Base-by-base conservation (phyloP, 2,888 invertebrate genomes). In the Elmis aenea region DNA sequence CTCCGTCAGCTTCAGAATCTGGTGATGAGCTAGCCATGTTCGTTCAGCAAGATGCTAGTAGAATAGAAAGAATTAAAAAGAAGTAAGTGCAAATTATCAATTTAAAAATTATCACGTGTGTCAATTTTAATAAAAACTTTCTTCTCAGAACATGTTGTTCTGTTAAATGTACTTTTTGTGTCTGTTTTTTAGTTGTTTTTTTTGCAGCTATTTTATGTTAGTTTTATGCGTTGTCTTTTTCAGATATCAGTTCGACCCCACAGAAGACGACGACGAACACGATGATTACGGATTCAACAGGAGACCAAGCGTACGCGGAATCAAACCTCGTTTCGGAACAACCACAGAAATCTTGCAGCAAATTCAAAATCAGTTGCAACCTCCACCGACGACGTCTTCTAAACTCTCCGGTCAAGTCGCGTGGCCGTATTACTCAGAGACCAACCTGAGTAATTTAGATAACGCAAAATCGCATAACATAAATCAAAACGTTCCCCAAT, bases 261-360 rank as follows among this genome's bases (percentile, higher is more conserved):
- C 73, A 55, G 69, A 70, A 10, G 72, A 79, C 39, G 86, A 85
- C 30, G 83, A 85, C 39, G 88, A 89, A 50, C 85, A 88, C 51
- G 89, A 90, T 52, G 90, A 91, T 59, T 90, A 91, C 54, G 91
- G 91, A 1, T 91, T 92, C 64, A 86, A 88, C 57, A 77, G 87
- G 20, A 73, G 91, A n/a, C 91, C 91, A 0, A 87, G 88, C 1
- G 91, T 92, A 1, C 77, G 89, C 1, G 90, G 91, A 0, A 90
- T 92, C 45, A 90, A 90, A 59, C 85, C 89, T n/a, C 79, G 86
- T 47, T 82, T 88, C 46, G 85, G 85, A 6, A 83, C 87, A 0
- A 81, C 81, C 3, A 85, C 82, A 44, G 87, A 87, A 55, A 85
- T 89, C 22, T 70, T 89, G 0, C 81, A 86, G 52, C 88, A 88